Evolutionary conservation across 2,888 invertebrate species (phyloP).

Genomic region (Rhimphoctona megacephalus): DNA sequence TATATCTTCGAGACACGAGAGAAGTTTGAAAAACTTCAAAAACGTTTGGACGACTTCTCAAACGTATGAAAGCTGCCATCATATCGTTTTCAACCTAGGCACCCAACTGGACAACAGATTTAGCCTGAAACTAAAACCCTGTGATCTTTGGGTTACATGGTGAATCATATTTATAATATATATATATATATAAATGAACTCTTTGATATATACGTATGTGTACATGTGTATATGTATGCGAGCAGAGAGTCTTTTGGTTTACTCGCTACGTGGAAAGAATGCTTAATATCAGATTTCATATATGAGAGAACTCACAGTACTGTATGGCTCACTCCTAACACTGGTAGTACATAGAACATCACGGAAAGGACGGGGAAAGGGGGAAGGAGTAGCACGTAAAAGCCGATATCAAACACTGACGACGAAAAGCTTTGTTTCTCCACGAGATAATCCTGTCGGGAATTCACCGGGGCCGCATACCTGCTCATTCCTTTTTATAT

Average conservation of each 20-base stretch:
- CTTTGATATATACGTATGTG: not conserved
- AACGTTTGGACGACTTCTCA: not conserved
- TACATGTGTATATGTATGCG: constrained; percentile 35
- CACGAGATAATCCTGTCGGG: constrained; percentile 81
- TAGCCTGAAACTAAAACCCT: constrained; percentile 26
- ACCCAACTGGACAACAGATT: not conserved
- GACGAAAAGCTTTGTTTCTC: constrained; percentile 82
- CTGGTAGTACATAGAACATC: constrained; percentile 65
- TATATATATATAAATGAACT: constrained; percentile 24
- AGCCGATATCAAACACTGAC: constrained; percentile 82
- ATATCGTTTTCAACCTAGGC: not conserved
- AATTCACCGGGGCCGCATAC: constrained; percentile 78
- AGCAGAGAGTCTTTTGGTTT: constrained; percentile 67
- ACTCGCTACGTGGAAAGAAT: constrained; percentile 75
- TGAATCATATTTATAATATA: constrained; percentile 33
- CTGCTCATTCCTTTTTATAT: constrained; percentile 71
- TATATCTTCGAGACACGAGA: not conserved
- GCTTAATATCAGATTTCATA: constrained; percentile 82
- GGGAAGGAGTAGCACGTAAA: constrained; percentile 76
- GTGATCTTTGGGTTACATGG: constrained; percentile 37
- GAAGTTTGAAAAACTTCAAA: no score
- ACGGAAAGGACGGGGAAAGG: constrained; percentile 48
- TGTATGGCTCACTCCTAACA: constrained; percentile 56
- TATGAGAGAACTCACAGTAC: constrained; percentile 61
- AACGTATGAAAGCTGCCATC: not conserved